Percentiles rank a stretch among this genome's conserved stretches.
These are phyloP conservation scores for Equus quagga DNA, from an alignment of 2,113 vertebrate species.

Conservation along the genomic window DNA sequence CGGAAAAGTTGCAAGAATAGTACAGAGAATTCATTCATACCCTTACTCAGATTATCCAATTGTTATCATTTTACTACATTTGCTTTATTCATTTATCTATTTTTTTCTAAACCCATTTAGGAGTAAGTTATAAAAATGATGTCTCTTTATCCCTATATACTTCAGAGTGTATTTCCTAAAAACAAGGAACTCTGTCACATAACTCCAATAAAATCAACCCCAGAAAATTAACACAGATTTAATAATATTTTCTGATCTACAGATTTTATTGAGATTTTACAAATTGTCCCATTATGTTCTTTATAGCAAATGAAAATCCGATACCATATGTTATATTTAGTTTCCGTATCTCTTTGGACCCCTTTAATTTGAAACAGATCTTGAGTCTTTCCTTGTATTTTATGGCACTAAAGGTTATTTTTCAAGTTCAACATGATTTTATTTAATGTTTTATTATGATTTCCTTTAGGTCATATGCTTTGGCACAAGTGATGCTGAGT, in stretches of 20 bases:
- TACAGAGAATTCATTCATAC: background rate
- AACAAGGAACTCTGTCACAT: background rate
- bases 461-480: background rate
- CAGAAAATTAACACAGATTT: slow-evolving; percentile 2
- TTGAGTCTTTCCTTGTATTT: background rate
- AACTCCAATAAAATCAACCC: background rate
- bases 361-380: background rate
- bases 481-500: background rate
- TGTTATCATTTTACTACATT: background rate
- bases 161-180: slow-evolving; percentile 19
- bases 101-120: background rate
- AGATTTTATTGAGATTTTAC: background rate
- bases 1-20: background rate
- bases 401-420: background rate
- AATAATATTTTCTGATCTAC: background rate
- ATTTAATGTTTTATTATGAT: background rate
- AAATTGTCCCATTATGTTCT: background rate
- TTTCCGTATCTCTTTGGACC: background rate
- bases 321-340: background rate
- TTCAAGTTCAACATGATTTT: background rate
- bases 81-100: background rate
- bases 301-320: background rate
- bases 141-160: background rate
- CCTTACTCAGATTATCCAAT: background rate
- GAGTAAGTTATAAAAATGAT: background rate